A percentile compares a stretch with the other conserved stretches of the same genome.
These are phyloP conservation scores for Drosophila fuyamai DNA, from an alignment of 1,140 invertebrate species.

Conservation along the genomic window DNA sequence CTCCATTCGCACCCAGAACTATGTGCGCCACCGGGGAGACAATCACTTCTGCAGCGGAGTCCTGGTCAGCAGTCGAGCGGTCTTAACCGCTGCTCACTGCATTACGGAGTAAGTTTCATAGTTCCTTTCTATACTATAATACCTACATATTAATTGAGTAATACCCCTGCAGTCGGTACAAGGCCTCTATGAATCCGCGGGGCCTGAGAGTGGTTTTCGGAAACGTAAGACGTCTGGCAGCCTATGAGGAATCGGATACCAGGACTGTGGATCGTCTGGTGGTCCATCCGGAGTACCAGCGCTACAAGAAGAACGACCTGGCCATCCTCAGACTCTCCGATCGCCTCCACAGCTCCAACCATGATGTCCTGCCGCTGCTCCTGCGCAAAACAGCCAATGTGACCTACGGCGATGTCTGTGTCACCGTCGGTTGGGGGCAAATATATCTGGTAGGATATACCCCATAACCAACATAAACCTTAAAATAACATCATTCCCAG, in stretches of 20 bases:
- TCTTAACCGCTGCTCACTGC: slow-evolving; percentile 66
- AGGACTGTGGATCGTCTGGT: slow-evolving; percentile 28
- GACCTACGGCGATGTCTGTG: background rate
- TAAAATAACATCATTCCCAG: background rate
- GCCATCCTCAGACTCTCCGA: slow-evolving; percentile 30
- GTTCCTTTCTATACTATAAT: no score
- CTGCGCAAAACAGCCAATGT: background rate
- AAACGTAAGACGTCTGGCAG: background rate
- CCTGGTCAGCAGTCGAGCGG: slow-evolving; percentile 46
- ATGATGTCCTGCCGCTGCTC: slow-evolving; percentile 21
- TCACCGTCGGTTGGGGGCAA: slow-evolving; percentile 66
- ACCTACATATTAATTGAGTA: background rate
- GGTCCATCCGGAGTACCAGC: slow-evolving; percentile 48
- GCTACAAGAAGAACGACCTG: slow-evolving; percentile 45
- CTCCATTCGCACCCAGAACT: slow-evolving; percentile 51
- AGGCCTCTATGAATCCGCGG: slow-evolving; percentile 44
- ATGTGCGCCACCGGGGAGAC: slow-evolving; percentile 35
- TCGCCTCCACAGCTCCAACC: slow-evolving; percentile 27
- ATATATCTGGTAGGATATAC: slow-evolving; percentile 39
- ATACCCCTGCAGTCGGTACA: slow-evolving; percentile 32
- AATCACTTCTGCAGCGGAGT: slow-evolving; percentile 67
- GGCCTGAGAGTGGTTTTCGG: slow-evolving; percentile 50
- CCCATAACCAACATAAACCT: background rate
- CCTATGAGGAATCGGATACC: background rate
- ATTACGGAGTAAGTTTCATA: slow-evolving; percentile 52